Evolutionary conservation across 2,888 invertebrate species (phyloP).

Genomic region (Ganaspis brasiliensis): DNA sequence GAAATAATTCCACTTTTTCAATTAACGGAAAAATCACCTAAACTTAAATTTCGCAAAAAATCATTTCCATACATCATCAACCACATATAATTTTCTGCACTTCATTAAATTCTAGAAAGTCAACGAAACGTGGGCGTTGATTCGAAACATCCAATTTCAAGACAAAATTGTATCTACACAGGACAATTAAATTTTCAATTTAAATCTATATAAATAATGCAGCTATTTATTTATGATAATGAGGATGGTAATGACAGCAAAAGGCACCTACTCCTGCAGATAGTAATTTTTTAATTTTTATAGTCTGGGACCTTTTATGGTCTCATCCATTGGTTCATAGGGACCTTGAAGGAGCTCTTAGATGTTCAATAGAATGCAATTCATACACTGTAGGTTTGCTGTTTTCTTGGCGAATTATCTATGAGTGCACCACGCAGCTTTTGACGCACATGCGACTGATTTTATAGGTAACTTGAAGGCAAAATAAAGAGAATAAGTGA

Average conservation of each 20-base stretch:
- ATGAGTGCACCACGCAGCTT: conserved; percentile 24
- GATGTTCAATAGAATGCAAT: conserved; percentile 2
- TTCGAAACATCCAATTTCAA: no score
- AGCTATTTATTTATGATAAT: conserved; percentile 53
- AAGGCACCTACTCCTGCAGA: conserved; percentile 52
- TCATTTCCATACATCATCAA: no score
- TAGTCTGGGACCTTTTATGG: conserved; percentile 71
- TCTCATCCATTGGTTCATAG: conserved; percentile 60
- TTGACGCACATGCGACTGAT: conserved; percentile 17
- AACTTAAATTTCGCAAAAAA: no score
- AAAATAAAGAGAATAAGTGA: conserved; percentile 34
- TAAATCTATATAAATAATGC: conserved; percentile 15
- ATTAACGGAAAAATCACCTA: no score
- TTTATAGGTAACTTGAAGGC: conserved; percentile 16
- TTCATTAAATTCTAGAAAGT: no score
- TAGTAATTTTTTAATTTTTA: conserved; percentile 42
- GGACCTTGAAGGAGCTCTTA: conserved; percentile 63
- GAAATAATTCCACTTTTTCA: no score
- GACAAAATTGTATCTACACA: no score
- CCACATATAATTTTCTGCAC: no score
- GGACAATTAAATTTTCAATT: conserved; percentile 11
- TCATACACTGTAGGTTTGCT: conserved; percentile 5
- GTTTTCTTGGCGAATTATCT: conserved; percentile 1
- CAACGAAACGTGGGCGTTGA: no score
- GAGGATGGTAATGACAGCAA: conserved; percentile 54